Percentiles rank a stretch among this genome's conserved stretches.
Conservation (phyloP, 1,140 invertebrate genomes). For the Fopius arisanus region DNA sequence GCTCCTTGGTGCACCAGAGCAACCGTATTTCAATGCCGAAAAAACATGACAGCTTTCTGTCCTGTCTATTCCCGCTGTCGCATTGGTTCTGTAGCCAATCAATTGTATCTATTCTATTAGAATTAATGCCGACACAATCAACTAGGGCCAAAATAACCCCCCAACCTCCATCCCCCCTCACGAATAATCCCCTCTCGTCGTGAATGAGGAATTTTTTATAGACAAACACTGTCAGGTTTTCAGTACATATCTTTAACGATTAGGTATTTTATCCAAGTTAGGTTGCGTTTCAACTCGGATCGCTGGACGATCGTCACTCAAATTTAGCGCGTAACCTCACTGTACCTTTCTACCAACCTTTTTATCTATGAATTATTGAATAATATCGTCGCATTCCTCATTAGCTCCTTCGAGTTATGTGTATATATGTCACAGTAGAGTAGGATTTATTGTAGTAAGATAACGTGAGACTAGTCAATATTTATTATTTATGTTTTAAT, state of each 20-base stretch:
- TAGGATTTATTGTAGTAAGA: slow-evolving; percentile 15
- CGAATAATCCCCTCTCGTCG: not conserved
- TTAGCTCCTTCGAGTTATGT: slow-evolving; percentile 25
- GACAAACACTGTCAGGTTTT: not conserved
- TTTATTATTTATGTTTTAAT: slow-evolving; percentile 31
- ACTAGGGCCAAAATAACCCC: not conserved
- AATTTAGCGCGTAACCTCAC: slow-evolving; percentile 6
- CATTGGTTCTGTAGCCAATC: not conserved
- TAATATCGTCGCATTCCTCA: slow-evolving; percentile 12
- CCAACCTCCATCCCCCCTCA: not conserved
- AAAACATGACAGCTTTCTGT: not conserved
- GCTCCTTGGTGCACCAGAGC: slow-evolving; percentile 53
- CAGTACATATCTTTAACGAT: not conserved
- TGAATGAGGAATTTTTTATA: not conserved
- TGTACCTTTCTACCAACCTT: slow-evolving; percentile 4
- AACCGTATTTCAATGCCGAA: slow-evolving; percentile 40
- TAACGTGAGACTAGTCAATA: slow-evolving; percentile 40
- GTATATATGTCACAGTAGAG: slow-evolving; percentile 20
- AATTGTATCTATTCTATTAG: not conserved
- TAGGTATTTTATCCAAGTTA: not conserved
- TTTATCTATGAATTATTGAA: not conserved
- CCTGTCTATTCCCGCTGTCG: not conserved
- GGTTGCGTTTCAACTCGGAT: not conserved
- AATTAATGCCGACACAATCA: not conserved
- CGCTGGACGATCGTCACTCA: slow-evolving; percentile 6